A percentile compares a stretch with the other conserved stretches of the same genome.
phyloP scores from a whole-genome alignment of 1,140 invertebrate genomes.

The Pemphigus obesinymphae region DNA sequence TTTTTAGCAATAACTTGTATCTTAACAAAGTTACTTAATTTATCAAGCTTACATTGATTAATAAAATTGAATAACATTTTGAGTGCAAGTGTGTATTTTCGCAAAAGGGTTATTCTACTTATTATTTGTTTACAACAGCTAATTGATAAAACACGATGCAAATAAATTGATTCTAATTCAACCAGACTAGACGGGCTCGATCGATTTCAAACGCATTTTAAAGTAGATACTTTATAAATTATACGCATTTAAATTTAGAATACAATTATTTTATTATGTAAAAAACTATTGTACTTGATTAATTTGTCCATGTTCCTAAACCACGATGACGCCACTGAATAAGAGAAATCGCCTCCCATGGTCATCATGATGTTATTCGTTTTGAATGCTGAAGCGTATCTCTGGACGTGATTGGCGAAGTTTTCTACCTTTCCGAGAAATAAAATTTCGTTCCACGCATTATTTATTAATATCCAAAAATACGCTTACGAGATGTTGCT shows the following conservation, averaged over 20 bases:
- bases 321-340: slow-evolving; percentile 60
- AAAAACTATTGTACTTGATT: slow-evolving; percentile 57
- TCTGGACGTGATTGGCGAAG: slow-evolving; percentile 53
- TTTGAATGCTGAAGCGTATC: slow-evolving; percentile 58
- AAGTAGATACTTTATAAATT: neutral
- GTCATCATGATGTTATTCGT: slow-evolving; percentile 64
- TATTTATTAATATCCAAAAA: neutral
- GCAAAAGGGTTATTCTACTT: too few relatives aligned
- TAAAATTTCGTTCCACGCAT: neutral
- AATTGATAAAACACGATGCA: neutral
- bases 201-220: too few relatives aligned
- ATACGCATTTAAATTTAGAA: neutral
- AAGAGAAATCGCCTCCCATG: slow-evolving; percentile 67
- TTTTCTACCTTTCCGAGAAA: slow-evolving; percentile 53
- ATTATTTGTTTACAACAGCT: neutral
- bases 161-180: neutral
- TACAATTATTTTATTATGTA: neutral
- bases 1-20: too few relatives aligned
- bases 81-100: too few relatives aligned
- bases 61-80: too few relatives aligned
- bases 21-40: too few relatives aligned
- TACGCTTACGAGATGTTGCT: neutral
- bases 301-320: slow-evolving; percentile 65
- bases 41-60: too few relatives aligned
- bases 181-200: neutral